phyloP scores from a whole-genome alignment of 2,113 vertebrate genomes.

The Drymodes brunneopygia region DNA sequence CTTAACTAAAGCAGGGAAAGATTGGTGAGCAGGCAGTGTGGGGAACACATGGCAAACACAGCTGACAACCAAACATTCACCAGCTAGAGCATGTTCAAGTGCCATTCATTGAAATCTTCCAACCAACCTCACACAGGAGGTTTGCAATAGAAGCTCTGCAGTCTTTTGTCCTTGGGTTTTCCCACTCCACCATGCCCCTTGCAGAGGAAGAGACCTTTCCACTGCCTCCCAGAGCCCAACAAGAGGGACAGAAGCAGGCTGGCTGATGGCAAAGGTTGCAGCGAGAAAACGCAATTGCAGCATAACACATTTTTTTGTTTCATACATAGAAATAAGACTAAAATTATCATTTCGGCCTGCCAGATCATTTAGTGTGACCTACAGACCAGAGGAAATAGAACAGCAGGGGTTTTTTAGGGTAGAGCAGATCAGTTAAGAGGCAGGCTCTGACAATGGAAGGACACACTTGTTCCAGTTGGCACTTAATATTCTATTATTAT shows the following conservation, averaged over 20 bases:
- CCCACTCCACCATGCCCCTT: background rate
- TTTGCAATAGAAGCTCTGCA: background rate
- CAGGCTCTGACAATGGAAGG: background rate
- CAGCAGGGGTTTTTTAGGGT: background rate
- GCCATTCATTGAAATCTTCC: background rate
- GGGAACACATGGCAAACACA: background rate
- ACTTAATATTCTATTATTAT: background rate
- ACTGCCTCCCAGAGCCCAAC: background rate
- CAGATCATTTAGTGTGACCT: background rate
- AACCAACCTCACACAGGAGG: background rate
- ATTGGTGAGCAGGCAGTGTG: fast-evolving
- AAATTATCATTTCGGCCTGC: background rate
- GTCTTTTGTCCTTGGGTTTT: background rate
- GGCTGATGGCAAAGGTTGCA: background rate
- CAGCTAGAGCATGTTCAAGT: background rate
- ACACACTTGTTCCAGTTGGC: background rate
- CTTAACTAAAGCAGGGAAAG: background rate
- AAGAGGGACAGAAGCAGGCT: background rate
- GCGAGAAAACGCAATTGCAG: background rate
- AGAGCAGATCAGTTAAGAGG: background rate
- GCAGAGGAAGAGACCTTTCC: background rate
- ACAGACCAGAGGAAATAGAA: background rate
- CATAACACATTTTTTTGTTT: background rate
- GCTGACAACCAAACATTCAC: background rate
- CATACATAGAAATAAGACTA: background rate